These are phyloP conservation scores for Brachirus orientalis DNA, from an alignment of 2,113 vertebrate species.

Conservation along the genomic window DNA sequence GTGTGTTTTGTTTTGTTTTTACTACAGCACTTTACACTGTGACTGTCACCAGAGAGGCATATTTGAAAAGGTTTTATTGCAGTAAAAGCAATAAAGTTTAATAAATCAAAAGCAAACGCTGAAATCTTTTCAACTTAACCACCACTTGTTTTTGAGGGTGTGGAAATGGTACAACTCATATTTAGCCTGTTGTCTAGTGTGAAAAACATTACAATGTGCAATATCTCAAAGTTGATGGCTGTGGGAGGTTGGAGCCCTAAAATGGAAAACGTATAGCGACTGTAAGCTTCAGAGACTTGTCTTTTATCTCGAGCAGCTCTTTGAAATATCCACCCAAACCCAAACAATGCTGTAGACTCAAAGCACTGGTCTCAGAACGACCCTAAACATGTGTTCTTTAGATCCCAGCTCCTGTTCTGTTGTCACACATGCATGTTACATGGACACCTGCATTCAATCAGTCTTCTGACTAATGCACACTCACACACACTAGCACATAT, in stretches of 20 bases:
- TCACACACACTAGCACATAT: not conserved
- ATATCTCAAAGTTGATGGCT: constrained; percentile 34
- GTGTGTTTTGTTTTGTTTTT: not conserved
- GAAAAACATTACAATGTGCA: constrained; percentile 35
- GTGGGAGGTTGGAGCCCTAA: constrained; percentile 45
- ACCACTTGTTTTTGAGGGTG: not conserved
- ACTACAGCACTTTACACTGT: not conserved
- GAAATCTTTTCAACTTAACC: not conserved
- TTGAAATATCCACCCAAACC: constrained; percentile 70
- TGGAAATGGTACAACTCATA: constrained; percentile 5
- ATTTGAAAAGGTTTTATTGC: not conserved
- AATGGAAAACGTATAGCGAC: constrained; percentile 54
- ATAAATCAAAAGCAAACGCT: constrained; percentile 6
- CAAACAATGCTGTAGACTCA: constrained; percentile 69
- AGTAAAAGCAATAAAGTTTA: not conserved
- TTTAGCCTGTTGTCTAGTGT: constrained; percentile 2
- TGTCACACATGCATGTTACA: constrained; percentile 50
- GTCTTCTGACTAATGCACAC: constrained; percentile 1
- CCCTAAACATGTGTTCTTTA: constrained; percentile 74
- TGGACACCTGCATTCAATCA: constrained; percentile 53
- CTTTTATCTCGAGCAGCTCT: constrained; percentile 64
- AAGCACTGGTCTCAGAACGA: constrained; percentile 57
- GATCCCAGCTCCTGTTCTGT: constrained; percentile 70
- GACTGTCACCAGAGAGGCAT: not conserved
- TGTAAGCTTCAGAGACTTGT: constrained; percentile 30